Percentiles rank a stretch among this genome's conserved stretches.
Evolutionary conservation across 2,797 vertebrate species (phyloP).

Genomic region (Pelochelys cantorii): DNA sequence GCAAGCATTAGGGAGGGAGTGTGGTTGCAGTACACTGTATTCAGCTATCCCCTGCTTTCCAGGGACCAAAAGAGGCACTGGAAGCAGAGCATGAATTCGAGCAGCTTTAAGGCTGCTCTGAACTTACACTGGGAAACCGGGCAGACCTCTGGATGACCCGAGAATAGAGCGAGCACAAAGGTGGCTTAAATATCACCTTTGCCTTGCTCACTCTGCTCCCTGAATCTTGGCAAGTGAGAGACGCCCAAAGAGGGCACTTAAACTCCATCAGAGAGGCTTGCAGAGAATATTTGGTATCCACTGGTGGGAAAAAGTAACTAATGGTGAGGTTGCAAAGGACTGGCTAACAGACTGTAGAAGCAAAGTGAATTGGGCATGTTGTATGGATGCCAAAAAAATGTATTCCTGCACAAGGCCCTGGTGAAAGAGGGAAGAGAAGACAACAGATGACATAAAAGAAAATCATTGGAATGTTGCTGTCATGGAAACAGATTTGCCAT

Average conservation of each 20-base stretch:
- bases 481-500: neutral
- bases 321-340: neutral
- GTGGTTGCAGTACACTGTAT: neutral
- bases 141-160: neutral
- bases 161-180: neutral
- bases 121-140: neutral
- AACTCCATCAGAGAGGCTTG: neutral
- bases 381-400: neutral
- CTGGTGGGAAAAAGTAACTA: neutral
- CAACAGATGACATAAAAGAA: neutral
- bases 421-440: neutral
- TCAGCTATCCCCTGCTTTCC: neutral
- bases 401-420: neutral
- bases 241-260: neutral
- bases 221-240: neutral
- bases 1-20: neutral
- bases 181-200: neutral
- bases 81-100: neutral
- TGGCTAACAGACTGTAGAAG: neutral
- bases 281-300: neutral
- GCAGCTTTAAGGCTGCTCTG: neutral
- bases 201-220: neutral
- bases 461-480: neutral
- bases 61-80: neutral
- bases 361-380: neutral